Evolutionary conservation across 2,113 vertebrate genomes (phyloP), one percentile per base, ranked within the genome.

Genomic region (Pseudorectes ferrugineus): DNA sequence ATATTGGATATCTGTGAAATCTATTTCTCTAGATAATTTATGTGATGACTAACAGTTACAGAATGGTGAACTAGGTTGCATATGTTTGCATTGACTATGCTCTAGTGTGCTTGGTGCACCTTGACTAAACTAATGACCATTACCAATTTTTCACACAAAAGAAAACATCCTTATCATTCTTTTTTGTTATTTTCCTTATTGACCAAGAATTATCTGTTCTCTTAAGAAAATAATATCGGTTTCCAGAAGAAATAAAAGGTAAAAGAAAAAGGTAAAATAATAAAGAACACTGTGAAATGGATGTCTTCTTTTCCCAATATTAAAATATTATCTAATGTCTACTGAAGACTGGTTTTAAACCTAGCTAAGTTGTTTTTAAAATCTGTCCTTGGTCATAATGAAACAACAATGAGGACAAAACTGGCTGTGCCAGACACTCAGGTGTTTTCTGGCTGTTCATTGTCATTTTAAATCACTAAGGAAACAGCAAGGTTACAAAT

Each of bases 11-110:
- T 80, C 43, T 96, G 57, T 78, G 42, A 73, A 95, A 46, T 16
- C 71, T 83, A 59, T 95, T 96, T 93, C 42, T 94, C 35, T 93
- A 86, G 38, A 80, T 80, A 91, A 93, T 89, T 79, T 55, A 66
- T 66, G 61, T 66, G 24, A 88, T 82, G 52, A 76, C 67, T 95
- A 36, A 88, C n/a, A 95, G 85, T 86, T 36, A 78, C 10, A 88
- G 67, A 94, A 45, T 58, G 82, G 51, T 91, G 90, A 95, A 91
- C 48, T 93, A 71, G 38, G 31, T 72, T 96, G 67, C 76, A 72
- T 52, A 68, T 66, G 9, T 89, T 93, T 94, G 26, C 70, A 84
- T 95, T 97, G 72, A 38, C 80, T 62, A 73, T 86, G 66, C 58
- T 92, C 28, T 68, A 35, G 26, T 83, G 42, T 95, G 14, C 13